Conservation (phyloP, 1,140 invertebrate genomes). For the Trichonephila clavipes region DNA sequence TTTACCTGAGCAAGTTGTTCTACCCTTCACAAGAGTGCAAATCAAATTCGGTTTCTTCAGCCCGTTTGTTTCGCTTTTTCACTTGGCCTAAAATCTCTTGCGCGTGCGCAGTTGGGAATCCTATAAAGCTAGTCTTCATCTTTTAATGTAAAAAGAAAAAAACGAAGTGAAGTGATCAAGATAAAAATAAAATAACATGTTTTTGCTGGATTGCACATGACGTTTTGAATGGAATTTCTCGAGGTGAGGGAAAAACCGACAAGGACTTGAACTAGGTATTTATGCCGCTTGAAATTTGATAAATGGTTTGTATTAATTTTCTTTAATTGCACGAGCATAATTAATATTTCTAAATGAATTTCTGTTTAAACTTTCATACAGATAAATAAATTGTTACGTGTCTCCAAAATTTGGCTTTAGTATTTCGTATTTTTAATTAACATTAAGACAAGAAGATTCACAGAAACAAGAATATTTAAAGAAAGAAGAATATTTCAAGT, state of each 20-base stretch:
- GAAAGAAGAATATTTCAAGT: no score
- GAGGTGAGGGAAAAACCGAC: constrained; percentile 31
- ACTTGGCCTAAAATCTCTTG: constrained; percentile 46
- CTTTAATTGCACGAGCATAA: no score
- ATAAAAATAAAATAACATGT: constrained; percentile 2
- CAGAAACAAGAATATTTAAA: no score
- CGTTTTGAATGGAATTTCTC: constrained; percentile 21
- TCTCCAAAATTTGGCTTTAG: no score
- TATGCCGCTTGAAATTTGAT: no score
- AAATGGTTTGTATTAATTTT: no score
- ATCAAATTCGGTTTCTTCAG: constrained; percentile 69
- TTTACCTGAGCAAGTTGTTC: constrained; percentile 33
- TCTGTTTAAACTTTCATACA: no score
- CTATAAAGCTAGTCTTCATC: constrained; percentile 17
- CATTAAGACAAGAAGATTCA: no score
- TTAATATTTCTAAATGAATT: no score
- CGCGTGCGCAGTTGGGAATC: constrained; percentile 20
- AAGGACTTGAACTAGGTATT: background rate
- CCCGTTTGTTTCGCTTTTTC: constrained; percentile 58
- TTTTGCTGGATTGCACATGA: background rate
- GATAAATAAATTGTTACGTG: no score
- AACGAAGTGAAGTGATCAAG: background rate
- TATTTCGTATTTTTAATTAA: no score
- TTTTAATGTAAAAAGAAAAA: background rate
- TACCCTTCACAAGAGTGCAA: constrained; percentile 1